phyloP scores from a whole-genome alignment of 1,140 invertebrate species.

The Drosophila athabasca region DNA sequence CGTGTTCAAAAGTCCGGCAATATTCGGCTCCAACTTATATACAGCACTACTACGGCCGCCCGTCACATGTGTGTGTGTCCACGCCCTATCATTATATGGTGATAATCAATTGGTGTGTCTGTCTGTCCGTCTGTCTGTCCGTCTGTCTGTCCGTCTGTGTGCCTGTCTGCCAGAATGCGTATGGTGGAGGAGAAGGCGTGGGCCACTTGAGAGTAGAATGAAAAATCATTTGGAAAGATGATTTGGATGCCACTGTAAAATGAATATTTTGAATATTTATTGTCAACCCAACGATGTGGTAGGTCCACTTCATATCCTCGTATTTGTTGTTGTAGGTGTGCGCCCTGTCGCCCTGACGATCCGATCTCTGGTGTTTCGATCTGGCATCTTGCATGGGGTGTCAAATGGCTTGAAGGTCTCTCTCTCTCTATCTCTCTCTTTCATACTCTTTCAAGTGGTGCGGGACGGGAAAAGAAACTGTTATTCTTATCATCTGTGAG shows the following conservation, averaged over 20 bases:
- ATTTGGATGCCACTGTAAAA: slow-evolving; percentile 69
- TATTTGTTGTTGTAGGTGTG: slow-evolving; percentile 48
- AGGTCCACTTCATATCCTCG: slow-evolving; percentile 39
- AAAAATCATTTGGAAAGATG: slow-evolving; percentile 44
- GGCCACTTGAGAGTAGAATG: slow-evolving; percentile 44
- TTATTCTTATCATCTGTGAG: slow-evolving; percentile 60
- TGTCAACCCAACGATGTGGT: slow-evolving; percentile 55
- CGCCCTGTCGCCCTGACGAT: slow-evolving; percentile 51
- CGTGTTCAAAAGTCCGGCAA: too few relatives aligned
- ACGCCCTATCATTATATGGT: slow-evolving; percentile 34
- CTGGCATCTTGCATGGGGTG: slow-evolving; percentile 53
- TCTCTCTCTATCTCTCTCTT: slow-evolving; percentile 10
- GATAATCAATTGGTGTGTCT: slow-evolving; percentile 26
- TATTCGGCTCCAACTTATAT: too few relatives aligned
- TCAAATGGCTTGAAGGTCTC: slow-evolving; percentile 57
- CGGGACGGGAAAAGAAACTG: slow-evolving; percentile 23
- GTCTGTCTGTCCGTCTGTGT: too few relatives aligned
- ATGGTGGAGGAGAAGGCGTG: too few relatives aligned
- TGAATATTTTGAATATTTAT: slow-evolving; percentile 71
- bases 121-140: too few relatives aligned
- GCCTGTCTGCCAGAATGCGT: too few relatives aligned
- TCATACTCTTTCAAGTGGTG: slow-evolving; percentile 4
- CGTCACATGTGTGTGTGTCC: too few relatives aligned
- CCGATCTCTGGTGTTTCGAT: slow-evolving; percentile 23
- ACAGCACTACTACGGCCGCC: too few relatives aligned